Evolutionary conservation across 2,888 invertebrate species (phyloP).

Genomic region (Brachypalpus laphriformis): DNA sequence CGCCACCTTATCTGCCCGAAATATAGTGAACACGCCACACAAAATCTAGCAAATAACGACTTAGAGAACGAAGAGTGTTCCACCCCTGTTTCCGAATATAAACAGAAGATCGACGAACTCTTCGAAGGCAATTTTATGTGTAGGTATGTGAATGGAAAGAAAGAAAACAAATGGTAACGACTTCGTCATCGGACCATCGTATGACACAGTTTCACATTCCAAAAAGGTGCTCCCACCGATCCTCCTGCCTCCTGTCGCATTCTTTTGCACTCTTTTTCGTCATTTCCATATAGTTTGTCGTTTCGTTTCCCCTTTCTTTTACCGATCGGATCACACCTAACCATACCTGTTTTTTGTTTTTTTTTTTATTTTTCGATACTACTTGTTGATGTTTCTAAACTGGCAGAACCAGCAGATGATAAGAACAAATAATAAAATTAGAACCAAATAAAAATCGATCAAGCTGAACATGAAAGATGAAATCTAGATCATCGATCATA

Average conservation of each 20-base stretch:
- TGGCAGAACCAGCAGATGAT: not conserved
- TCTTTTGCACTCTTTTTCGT: not conserved
- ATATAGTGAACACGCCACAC: not conserved
- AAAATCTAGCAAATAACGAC: not conserved
- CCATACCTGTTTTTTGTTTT: not conserved
- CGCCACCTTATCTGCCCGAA: not conserved
- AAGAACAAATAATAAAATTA: not conserved
- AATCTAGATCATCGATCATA: conserved; percentile 29
- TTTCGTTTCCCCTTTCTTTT: not conserved
- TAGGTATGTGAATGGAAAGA: not conserved
- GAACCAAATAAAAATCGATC: not conserved
- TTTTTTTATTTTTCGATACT: not conserved
- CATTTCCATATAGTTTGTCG: not conserved
- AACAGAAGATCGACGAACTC: conserved; percentile 57
- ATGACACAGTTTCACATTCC: conserved; percentile 58
- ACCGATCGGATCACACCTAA: too few relatives aligned
- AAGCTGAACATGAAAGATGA: not conserved
- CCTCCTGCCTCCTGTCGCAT: not conserved
- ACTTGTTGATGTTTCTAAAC: conserved; percentile 24
- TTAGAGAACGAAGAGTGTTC: not conserved
- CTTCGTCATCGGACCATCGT: conserved; percentile 39
- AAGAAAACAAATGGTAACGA: conserved; percentile 16
- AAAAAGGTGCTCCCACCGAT: not conserved
- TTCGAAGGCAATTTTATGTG: not conserved
- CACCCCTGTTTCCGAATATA: conserved; percentile 18